These are phyloP conservation scores for Meiosimyza decipiens DNA, from an alignment of 2,888 invertebrate genomes.

Conservation along the genomic window DNA sequence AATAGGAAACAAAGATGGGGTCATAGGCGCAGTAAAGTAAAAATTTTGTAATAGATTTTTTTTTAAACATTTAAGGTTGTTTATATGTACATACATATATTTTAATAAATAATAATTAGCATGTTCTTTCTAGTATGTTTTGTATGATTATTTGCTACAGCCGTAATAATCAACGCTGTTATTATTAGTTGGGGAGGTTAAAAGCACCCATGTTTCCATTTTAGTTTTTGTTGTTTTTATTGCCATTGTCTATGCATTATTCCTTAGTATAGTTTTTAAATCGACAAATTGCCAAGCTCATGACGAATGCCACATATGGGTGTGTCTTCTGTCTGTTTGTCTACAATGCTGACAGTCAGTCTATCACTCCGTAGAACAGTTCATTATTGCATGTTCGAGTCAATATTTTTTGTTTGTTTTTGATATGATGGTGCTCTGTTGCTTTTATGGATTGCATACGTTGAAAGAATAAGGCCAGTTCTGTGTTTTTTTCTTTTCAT, in stretches of 20 bases:
- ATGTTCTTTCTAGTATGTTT: too few relatives aligned
- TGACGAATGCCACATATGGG: not conserved
- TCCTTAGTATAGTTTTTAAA: not conserved
- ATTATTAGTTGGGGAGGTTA: too few relatives aligned
- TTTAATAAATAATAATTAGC: too few relatives aligned
- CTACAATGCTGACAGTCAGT: not conserved
- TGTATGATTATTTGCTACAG: too few relatives aligned
- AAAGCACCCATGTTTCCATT: too few relatives aligned
- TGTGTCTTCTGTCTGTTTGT: constrained; percentile 6
- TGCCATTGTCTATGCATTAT: not conserved
- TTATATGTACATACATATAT: too few relatives aligned
- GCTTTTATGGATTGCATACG: constrained; percentile 6
- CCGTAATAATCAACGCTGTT: too few relatives aligned
- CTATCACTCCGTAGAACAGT: not conserved
- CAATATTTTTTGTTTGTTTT: constrained; percentile 21
- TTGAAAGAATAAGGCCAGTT: constrained; percentile 4
- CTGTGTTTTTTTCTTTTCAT: not conserved
- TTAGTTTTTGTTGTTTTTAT: not conserved
- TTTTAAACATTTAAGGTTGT: too few relatives aligned
- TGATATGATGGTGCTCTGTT: constrained; percentile 8
- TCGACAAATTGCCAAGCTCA: not conserved
- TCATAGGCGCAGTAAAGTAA: too few relatives aligned
- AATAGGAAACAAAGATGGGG: too few relatives aligned
- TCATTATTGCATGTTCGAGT: constrained; percentile 30
- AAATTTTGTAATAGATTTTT: too few relatives aligned